Evolutionary conservation across 2,888 invertebrate species (phyloP).

Genomic region (Tethea ocularis): DNA sequence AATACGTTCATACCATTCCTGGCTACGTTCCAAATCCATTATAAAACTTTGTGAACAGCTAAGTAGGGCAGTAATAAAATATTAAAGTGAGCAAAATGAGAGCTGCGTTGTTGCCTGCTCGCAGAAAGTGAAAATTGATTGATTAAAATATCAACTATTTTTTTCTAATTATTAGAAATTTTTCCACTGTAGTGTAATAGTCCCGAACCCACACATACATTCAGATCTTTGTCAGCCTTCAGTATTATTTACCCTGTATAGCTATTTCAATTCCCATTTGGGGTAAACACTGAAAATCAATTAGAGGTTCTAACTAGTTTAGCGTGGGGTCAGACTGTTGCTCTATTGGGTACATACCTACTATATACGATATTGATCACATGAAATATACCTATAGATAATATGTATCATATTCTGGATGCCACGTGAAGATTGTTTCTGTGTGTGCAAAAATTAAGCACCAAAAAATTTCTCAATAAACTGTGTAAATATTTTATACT

Average conservation of each 20-base stretch:
- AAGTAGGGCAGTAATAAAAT: conserved; percentile 71
- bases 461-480: no score
- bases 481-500: no score
- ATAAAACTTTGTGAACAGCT: conserved; percentile 67
- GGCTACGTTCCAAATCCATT: conserved; percentile 72
- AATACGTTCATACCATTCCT: conserved; percentile 44
- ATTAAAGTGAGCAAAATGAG: conserved; percentile 53
- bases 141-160: background rate
- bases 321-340: conserved; percentile 26
- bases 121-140: conserved; percentile 15
- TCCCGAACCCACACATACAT: background rate
- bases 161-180: background rate
- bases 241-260: conserved; percentile 6
- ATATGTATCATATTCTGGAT: no score
- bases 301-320: conserved; percentile 28
- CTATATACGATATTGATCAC: no score
- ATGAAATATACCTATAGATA: background rate
- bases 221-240: background rate
- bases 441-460: no score
- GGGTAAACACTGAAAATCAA: conserved; percentile 48
- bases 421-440: no score
- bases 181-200: background rate
- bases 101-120: conserved; percentile 24
- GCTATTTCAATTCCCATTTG: conserved; percentile 23
- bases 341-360: conserved; percentile 3